A percentile compares a stretch with the other conserved stretches of the same genome.
These are phyloP conservation scores for Spheniscus mendiculus DNA, from an alignment of 2,113 vertebrate genomes.

Conservation along the genomic window DNA sequence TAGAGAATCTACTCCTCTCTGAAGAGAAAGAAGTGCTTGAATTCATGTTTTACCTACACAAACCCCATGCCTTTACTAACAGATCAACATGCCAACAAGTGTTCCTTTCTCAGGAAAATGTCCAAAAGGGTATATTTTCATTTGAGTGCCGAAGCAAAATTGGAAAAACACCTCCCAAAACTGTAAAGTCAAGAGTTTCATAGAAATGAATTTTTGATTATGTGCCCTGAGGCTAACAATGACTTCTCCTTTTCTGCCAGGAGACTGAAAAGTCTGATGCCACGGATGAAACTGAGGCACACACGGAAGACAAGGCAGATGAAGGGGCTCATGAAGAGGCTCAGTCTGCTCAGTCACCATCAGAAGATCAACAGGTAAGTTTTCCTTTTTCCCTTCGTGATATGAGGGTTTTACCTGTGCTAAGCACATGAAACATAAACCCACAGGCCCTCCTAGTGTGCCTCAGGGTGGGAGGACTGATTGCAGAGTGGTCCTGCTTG, in stretches of 20 bases:
- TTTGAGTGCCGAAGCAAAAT: background rate
- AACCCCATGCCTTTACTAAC: background rate
- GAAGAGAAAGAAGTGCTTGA: background rate
- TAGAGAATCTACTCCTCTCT: background rate
- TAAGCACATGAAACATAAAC: background rate
- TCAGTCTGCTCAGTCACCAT: background rate
- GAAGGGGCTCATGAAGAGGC: background rate
- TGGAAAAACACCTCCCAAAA: background rate
- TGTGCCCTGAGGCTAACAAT: background rate
- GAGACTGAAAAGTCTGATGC: slow-evolving; percentile 60
- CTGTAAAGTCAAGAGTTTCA: background rate
- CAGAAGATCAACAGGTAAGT: slow-evolving; percentile 65
- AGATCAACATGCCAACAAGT: background rate
- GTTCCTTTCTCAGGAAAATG: background rate
- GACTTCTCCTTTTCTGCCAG: slow-evolving; percentile 46
- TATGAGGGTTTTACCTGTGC: background rate
- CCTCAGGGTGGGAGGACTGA: background rate
- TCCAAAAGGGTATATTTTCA: background rate
- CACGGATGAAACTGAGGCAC: background rate
- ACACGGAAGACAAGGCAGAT: slow-evolving; percentile 8
- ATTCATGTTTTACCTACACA: background rate
- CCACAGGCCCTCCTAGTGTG: background rate
- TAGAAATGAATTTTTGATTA: background rate
- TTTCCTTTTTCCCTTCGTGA: background rate
- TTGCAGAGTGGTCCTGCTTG: background rate